Conservation (phyloP, 23 tunicate genomes). For the Halocynthia aurantium region DNA sequence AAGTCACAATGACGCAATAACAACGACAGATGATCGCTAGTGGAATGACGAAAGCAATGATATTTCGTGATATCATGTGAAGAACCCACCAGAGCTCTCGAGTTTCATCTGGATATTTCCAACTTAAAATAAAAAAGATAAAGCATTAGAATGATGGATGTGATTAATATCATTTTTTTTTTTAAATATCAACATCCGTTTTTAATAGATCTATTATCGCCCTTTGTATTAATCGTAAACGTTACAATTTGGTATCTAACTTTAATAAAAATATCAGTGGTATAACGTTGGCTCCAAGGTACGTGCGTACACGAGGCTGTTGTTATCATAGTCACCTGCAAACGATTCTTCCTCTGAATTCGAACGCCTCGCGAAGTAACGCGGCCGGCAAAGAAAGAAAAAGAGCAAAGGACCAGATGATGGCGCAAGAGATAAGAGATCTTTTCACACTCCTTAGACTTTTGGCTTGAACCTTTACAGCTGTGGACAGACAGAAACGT, state of each 20-base stretch:
- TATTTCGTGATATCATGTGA: conserved; percentile 4
- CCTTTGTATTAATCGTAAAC: too few species aligned
- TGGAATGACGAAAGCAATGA: conserved; percentile 14
- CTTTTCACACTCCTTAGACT: conserved; percentile 11
- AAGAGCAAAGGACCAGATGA: conserved; percentile 16
- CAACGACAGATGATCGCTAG: conserved; percentile 12
- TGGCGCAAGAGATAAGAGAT: neutral
- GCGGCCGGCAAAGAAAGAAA: conserved; percentile 9
- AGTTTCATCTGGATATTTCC: conserved; percentile 9
- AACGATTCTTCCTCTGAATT: neutral
- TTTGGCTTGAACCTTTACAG: conserved; percentile 10
- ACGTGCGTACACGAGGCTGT: too few species aligned
- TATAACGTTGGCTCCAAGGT: too few species aligned
- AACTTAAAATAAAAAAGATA: neutral
- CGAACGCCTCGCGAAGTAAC: neutral
- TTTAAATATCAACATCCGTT: too few species aligned
- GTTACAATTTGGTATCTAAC: too few species aligned
- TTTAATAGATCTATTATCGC: too few species aligned
- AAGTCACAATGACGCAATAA: neutral
- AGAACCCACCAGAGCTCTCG: conserved; percentile 14
- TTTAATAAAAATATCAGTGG: too few species aligned
- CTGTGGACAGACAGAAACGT: neutral
- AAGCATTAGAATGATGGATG: neutral
- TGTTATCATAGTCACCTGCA: conserved; percentile 2
- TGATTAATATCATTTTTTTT: too few species aligned